Base-by-base conservation (phyloP, 2,888 invertebrate genomes). In the Lasius fuliginosus region DNA sequence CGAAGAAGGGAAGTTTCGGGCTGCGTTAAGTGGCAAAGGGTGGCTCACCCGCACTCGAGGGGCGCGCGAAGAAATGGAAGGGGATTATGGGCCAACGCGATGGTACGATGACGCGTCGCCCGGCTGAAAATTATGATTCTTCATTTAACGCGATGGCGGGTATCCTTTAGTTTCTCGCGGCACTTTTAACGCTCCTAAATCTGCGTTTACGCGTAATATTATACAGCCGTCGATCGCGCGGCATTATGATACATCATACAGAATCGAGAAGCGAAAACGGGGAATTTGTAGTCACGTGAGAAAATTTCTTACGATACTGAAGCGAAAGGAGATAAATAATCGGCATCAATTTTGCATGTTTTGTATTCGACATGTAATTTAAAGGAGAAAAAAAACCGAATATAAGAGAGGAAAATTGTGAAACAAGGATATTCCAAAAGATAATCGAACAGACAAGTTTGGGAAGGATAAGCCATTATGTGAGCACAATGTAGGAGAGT, bases 101-200 rank as follows among this genome's bases (percentile, higher is more conserved):
- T 83, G 89, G 87, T 89, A 89, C 91, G 92, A 46, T 53, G n/a
- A 91, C 93, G 88, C 86, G 92, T 92, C 91, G 90, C 86, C 88
- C 85, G 86, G 86, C 91, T 91, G 91, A 92, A 91, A 94, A 94
- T 94, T 93, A 94, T 92, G 93, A 92, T 92, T 93, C 88, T 92
- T 94, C 93, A 92, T 94, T 93, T 93, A 91, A 87, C 88, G 89
- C 88, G 75, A 85, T 87, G 86, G 84, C 74, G 84, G 82, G 64
- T 69, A 27, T 58, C 49, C 82, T 73, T 60, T 73, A 67, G 30
- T 65, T 84, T 68, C 58, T 68, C 42, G 9, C 30, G n/a, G 12
- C 65, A 82, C 85, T 85, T 87, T 89, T 83, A 73, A 90, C 85
- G 68, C 84, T 68, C 3, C 60, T 64, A 86, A 82, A 86, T 87